Percentiles rank a stretch among this genome's conserved stretches.
Evolutionary conservation across 2,113 vertebrate species (phyloP).

Genomic region (Mola mola): DNA sequence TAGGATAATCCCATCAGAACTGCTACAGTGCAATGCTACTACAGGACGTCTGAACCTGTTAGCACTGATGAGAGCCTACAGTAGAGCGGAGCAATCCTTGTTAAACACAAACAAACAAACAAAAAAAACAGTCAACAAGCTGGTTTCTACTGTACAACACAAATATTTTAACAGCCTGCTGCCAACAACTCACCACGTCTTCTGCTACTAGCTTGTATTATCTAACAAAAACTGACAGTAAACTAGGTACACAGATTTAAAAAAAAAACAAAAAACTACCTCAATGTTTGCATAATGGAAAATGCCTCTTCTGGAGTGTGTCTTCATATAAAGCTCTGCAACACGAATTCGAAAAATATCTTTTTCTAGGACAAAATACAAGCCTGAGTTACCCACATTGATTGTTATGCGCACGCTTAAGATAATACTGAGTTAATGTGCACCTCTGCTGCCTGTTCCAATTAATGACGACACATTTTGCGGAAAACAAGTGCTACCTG

Average conservation of each 20-base stretch:
- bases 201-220: constrained; percentile 22
- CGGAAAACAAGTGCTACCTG: constrained; percentile 48
- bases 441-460: constrained; percentile 41
- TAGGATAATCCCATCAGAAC: constrained; percentile 88
- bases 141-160: constrained; percentile 54
- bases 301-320: constrained; percentile 62
- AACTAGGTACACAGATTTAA: constrained; percentile 54
- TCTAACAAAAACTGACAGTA: constrained; percentile 50
- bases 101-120: constrained; percentile 42
- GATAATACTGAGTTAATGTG: constrained; percentile 46
- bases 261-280: constrained; percentile 65
- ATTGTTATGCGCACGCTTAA: constrained; percentile 41
- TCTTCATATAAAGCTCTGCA: constrained; percentile 78
- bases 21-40: constrained; percentile 82
- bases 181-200: constrained; percentile 39
- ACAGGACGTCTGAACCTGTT: constrained; percentile 87
- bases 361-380: constrained; percentile 48
- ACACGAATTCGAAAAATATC: constrained; percentile 44
- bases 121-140: constrained; percentile 29
- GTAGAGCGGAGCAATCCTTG: constrained; percentile 72
- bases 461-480: constrained; percentile 49
- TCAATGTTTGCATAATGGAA: constrained; percentile 48
- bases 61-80: constrained; percentile 88
- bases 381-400: constrained; percentile 59
- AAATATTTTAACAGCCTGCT: constrained; percentile 56